Evolutionary conservation across 2,113 vertebrate genomes (phyloP).

Genomic region (Tupaia tana): DNA sequence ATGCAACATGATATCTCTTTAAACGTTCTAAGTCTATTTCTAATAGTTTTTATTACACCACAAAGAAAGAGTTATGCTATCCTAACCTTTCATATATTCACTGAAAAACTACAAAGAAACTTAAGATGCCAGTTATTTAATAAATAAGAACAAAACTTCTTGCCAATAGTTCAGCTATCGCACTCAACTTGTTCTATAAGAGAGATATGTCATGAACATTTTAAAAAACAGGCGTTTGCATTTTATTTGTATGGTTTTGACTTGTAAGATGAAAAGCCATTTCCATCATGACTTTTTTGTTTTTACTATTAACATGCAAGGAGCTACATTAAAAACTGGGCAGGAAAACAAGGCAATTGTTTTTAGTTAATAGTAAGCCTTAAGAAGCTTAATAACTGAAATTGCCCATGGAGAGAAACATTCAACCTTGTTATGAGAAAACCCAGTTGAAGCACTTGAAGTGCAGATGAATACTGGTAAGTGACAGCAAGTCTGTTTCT

Average conservation of each 20-base stretch:
- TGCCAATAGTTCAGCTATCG: slow-evolving; percentile 33
- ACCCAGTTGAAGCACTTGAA: slow-evolving; percentile 24
- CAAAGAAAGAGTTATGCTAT: slow-evolving; percentile 14
- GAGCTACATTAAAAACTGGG: background rate
- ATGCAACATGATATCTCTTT: background rate
- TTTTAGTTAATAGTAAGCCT: slow-evolving; percentile 45
- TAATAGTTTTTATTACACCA: background rate
- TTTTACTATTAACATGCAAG: slow-evolving; percentile 44
- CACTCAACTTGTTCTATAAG: background rate
- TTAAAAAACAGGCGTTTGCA: slow-evolving; percentile 22
- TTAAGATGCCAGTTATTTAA: background rate
- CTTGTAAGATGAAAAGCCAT: slow-evolving; percentile 34
- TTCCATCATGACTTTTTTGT: slow-evolving; percentile 12
- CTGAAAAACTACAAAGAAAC: slow-evolving; percentile 49
- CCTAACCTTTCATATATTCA: background rate
- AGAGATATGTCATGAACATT: background rate
- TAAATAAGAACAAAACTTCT: slow-evolving; percentile 26
- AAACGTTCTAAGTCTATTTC: slow-evolving; percentile 22
- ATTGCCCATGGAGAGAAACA: slow-evolving; percentile 5
- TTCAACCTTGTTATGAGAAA: slow-evolving; percentile 48
- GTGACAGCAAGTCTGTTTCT: background rate
- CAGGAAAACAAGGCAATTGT: slow-evolving; percentile 48
- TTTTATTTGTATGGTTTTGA: slow-evolving; percentile 54
- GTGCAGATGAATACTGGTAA: background rate
- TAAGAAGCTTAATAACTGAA: slow-evolving; percentile 53